Conservation (phyloP, 2,797 vertebrate species). For the Cuculus canorus region DNA sequence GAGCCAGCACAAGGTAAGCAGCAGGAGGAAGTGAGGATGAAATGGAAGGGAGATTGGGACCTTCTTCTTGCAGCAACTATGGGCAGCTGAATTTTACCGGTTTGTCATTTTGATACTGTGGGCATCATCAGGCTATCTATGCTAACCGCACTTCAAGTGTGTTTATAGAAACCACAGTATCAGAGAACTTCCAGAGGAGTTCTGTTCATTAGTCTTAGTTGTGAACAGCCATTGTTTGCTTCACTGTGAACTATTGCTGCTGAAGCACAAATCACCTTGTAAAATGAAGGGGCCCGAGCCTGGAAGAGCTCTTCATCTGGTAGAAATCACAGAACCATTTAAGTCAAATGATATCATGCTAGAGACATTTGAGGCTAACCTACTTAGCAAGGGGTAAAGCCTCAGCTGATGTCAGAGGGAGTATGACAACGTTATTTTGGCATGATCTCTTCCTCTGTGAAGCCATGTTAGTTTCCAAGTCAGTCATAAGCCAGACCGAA, state of each 20-base stretch:
- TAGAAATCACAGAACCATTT: conserved; percentile 21
- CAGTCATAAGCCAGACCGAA: neutral
- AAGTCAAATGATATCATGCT: conserved; percentile 2
- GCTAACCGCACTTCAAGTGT: neutral
- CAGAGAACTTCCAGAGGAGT: neutral
- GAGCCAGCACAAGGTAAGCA: neutral
- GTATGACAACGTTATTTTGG: neutral
- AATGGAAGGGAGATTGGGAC: neutral
- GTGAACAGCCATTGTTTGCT: neutral
- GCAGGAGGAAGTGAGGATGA: neutral
- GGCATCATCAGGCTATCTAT: neutral
- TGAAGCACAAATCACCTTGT: neutral
- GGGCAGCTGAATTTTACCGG: neutral
- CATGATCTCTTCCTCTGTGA: conserved; percentile 1
- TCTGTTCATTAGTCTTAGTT: neutral
- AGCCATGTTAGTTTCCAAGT: conserved; percentile 29
- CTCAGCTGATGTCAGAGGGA: conserved; percentile 45
- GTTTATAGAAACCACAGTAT: neutral
- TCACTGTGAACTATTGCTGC: neutral
- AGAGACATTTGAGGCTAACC: conserved; percentile 37
- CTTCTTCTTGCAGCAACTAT: neutral
- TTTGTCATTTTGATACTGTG: rapidly evolving
- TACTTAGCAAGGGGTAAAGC: conserved; percentile 29
- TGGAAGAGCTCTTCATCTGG: conserved; percentile 24
- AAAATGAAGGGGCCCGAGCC: neutral